Evolutionary conservation across 2,888 invertebrate species (phyloP), one percentile per base, ranked within the genome.

Genomic region (Tipula confusa): DNA sequence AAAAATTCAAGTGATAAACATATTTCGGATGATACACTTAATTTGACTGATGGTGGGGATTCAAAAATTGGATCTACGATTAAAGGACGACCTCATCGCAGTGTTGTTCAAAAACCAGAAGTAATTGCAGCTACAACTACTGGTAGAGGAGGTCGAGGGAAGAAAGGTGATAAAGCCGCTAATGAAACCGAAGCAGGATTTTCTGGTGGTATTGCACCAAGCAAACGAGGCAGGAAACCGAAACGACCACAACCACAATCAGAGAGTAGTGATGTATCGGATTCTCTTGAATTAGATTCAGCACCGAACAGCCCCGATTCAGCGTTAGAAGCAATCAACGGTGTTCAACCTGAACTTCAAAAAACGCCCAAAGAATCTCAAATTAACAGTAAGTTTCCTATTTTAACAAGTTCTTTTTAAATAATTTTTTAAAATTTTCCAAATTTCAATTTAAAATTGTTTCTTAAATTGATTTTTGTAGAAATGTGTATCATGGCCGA

Each of bases 261-360:
- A 29, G 85, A 85, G 48, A 85, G 84, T 64, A 86, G 85, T 83
- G 86, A 86, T 83, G 79, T 85, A 38, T 86, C 86, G 15, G 86
- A 86, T 48, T 84, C 85, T 18, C 36, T 84, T 15, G 85, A 85
- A 48, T 80, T 43, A 33, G 91, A 91, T 84, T 85, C 85, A 79
- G 84, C 85, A 24, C 85, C 86, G 29, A 83, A 84, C 88, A 86
- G 85, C 83, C 85, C 85, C 18, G 86, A 85, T 29, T 89, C 90
- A 0, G 89, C 90, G 0, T 84, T 85, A 89, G 92, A 88, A 84
- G 86, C 87, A 28, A 87, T 92, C 24, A 90, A 91, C 0, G 92
- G 88, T 0, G 91, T 92, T 0, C 91, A 92, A 86, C 91, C 92
- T 0, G 91, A 92, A 85, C 89, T 91, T 33, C 91, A 92, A 86